phyloP scores from a whole-genome alignment of 2,888 invertebrate species.

The Rhagium mordax region DNA sequence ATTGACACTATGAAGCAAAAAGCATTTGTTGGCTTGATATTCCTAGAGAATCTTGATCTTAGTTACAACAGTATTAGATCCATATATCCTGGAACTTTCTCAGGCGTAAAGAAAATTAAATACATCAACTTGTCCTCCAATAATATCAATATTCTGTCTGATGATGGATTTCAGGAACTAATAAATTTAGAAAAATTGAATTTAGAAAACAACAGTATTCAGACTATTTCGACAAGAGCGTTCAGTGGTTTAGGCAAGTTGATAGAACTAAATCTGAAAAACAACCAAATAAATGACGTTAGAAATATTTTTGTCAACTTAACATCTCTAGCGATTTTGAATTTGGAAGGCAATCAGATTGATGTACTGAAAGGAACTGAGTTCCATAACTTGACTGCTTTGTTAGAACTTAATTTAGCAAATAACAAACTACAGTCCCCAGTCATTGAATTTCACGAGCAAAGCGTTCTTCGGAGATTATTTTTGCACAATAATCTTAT shows the following conservation, averaged over 20 bases:
- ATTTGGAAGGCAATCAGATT: constrained; percentile 62
- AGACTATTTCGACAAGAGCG: constrained; percentile 57
- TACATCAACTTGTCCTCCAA: constrained; percentile 63
- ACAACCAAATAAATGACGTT: constrained; percentile 58
- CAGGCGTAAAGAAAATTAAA: constrained; percentile 65
- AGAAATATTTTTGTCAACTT: constrained; percentile 54
- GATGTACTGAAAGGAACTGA: constrained; percentile 55
- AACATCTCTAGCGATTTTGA: constrained; percentile 54
- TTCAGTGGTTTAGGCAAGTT: constrained; percentile 62
- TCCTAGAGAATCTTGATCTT: constrained; percentile 61
- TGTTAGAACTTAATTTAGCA: constrained; percentile 59
- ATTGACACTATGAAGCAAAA: constrained; percentile 60
- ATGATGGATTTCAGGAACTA: constrained; percentile 64
- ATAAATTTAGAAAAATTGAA: constrained; percentile 58
- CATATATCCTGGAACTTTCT: constrained; percentile 64
- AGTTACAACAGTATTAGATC: constrained; percentile 62
- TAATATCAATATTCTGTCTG: constrained; percentile 59
- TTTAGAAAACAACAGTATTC: constrained; percentile 61
- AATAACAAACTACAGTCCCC: constrained; percentile 58
- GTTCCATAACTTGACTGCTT: constrained; percentile 58
- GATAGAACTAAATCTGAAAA: constrained; percentile 60
- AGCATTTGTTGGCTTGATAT: constrained; percentile 66
- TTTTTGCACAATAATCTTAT: constrained; percentile 62
- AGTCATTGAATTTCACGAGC: constrained; percentile 46
- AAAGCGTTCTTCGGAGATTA: constrained; percentile 56